A percentile compares a stretch with the other conserved stretches of the same genome.
Conservation (phyloP, 1,140 invertebrate species). For the Magallana ariakensis region DNA sequence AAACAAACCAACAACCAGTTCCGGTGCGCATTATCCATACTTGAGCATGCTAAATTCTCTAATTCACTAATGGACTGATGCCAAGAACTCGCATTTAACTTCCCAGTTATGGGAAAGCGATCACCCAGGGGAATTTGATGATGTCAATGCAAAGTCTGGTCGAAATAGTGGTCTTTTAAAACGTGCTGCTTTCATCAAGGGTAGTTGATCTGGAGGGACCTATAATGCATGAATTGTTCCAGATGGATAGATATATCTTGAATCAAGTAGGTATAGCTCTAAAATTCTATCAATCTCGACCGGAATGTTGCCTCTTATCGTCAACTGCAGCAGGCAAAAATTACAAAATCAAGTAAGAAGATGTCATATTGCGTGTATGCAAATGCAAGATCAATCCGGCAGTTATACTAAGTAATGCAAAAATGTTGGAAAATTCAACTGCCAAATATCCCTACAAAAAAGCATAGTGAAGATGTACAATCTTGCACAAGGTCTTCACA, state of each 20-base stretch:
- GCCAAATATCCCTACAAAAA: constrained; percentile 48
- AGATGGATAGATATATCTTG: constrained; percentile 50
- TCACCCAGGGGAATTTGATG: constrained; percentile 38
- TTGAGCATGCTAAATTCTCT: constrained; percentile 40
- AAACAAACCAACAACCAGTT: constrained; percentile 13
- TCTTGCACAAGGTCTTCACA: neutral
- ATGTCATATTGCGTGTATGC: constrained; percentile 17
- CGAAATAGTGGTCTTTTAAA: constrained; percentile 38
- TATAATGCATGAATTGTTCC: constrained; percentile 54
- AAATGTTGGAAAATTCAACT: constrained; percentile 34
- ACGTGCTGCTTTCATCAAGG: neutral
- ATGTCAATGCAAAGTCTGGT: constrained; percentile 33
- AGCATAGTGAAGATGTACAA: constrained; percentile 29
- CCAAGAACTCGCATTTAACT: constrained; percentile 7
- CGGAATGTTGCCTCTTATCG: constrained; percentile 36
- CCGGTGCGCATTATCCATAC: constrained; percentile 40
- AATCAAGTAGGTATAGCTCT: constrained; percentile 51
- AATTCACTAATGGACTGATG: neutral
- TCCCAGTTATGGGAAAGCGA: neutral
- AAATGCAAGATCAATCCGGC: constrained; percentile 49
- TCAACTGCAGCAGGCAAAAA: neutral
- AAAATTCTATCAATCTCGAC: constrained; percentile 42
- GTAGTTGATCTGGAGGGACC: constrained; percentile 48
- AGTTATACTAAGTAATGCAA: constrained; percentile 42
- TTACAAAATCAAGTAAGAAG: constrained; percentile 21